Evolutionary conservation across 2,888 invertebrate genomes (phyloP).

Genomic region (Morpho achilles): DNA sequence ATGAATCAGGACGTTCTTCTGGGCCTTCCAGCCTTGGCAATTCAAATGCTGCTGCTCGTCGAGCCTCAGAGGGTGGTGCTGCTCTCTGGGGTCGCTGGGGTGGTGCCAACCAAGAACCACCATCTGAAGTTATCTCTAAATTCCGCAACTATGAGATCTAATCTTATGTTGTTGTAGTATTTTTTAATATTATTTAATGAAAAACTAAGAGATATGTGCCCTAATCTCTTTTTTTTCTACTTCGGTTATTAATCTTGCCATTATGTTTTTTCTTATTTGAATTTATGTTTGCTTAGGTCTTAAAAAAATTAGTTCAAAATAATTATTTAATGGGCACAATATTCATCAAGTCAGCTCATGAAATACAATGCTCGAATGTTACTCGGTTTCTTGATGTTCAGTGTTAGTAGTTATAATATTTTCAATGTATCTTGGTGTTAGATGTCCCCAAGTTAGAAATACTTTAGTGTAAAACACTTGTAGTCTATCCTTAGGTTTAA

Average conservation of each 20-base stretch:
- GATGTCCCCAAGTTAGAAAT: constrained; percentile 46
- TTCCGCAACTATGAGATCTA: constrained; percentile 96
- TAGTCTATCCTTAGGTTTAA: constrained; percentile 60
- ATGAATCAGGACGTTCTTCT: constrained; percentile 75
- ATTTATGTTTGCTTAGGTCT: constrained; percentile 23
- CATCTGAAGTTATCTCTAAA: constrained; percentile 90
- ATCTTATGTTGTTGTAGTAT: constrained; percentile 42
- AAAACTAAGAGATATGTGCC: constrained; percentile 51
- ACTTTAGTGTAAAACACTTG: constrained; percentile 56
- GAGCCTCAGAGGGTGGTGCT: constrained; percentile 94
- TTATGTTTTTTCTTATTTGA: constrained; percentile 22
- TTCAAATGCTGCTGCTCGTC: constrained; percentile 77
- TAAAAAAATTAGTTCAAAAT: constrained; percentile 22
- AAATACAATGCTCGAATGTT: constrained; percentile 62
- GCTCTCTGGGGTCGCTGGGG: constrained; percentile 82
- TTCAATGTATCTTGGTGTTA: constrained; percentile 52
- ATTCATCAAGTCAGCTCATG: constrained; percentile 78
- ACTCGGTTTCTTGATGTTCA: constrained; percentile 58
- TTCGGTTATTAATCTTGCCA: constrained; percentile 24
- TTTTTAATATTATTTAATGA: constrained; percentile 24
- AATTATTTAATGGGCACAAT: constrained; percentile 50
- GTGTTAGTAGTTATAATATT: constrained; percentile 51
- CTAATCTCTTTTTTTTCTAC: constrained; percentile 39
- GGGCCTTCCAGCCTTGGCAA: constrained; percentile 70
- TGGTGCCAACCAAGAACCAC: constrained; percentile 86